Evolutionary conservation across 2,888 invertebrate species (phyloP), one percentile per base, ranked within the genome.

Genomic region (Myopa tessellatipennis): DNA sequence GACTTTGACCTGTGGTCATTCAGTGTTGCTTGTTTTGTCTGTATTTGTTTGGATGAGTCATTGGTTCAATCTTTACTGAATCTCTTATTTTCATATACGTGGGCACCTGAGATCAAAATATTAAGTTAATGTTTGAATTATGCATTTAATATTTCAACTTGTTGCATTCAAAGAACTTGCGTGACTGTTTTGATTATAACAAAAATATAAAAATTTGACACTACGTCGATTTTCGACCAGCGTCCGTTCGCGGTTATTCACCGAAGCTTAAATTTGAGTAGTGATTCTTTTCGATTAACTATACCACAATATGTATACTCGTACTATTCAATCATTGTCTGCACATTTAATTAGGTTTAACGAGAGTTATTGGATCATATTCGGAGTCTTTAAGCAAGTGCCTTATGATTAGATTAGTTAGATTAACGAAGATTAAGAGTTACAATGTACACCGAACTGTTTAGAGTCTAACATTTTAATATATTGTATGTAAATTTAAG

Each of bases 61-160:
- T 45, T 60, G 14, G 52, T 75, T 69, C 36, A 61, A 18, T 65
- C 55, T 67, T 74, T 50, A 60, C 16, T 76, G 61, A 76, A 76
- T 36, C 65, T 67, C 38, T 26, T 26, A 3, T 45, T 45, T 45
- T 2, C 45, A 45, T 72, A 45, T 61, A 34, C 63, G 58, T 74
- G 77, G 73, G 74, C 79, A 77, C 67, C 77, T 79, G 79, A 77
- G 79, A 79, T 79, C 79, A 77, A 74, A 79, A 79, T 79, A 77
- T 79, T 77, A 74, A 74, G 77, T 71, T 72, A 50, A 50, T 68
- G 14, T 45, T 52, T 50, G 26, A 26, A 26, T 26, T 26, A n/a
- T 65, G 26, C 70, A 75, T 65, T 75, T 78, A 78, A 75, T 78
- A 78, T 78, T 78, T 78, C 71, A 78, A 78, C 75, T 78, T 78